Conservation (phyloP, 2,113 vertebrate species). For the Gobiocypris rarus region DNA sequence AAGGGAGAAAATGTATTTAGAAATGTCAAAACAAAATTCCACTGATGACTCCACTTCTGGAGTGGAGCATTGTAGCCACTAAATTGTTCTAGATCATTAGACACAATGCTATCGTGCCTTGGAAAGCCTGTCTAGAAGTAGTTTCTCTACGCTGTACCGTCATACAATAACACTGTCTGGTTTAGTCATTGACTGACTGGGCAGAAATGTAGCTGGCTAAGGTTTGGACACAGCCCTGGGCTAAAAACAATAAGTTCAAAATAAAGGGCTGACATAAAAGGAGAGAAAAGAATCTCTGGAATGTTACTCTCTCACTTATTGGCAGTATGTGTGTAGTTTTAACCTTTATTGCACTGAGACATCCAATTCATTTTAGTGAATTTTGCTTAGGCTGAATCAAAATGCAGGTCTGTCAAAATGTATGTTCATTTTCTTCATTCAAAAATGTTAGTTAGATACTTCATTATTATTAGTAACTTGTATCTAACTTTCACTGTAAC, state of each 20-base stretch:
- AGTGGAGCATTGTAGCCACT: not conserved
- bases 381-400: too few species aligned
- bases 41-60: not conserved
- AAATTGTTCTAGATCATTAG: constrained; percentile 12
- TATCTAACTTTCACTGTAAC: not conserved
- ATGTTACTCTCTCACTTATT: not conserved
- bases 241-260: not conserved
- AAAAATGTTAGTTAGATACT: not conserved
- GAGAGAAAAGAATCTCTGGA: not conserved
- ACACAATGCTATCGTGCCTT: not conserved
- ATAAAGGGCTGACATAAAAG: not conserved
- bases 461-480: not conserved
- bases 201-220: not conserved
- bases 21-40: not conserved
- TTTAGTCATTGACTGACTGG: not conserved
- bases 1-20: not conserved
- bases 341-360: too few species aligned
- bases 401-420: too few species aligned
- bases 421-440: too few species aligned
- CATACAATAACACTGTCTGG: not conserved
- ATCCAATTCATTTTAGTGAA: not conserved
- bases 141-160: not conserved
- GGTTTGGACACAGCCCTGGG: not conserved
- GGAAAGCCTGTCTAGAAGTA: not conserved
- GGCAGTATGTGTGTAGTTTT: not conserved